These are phyloP conservation scores for Beroe ovata DNA, from an alignment of 37 sponge, comb jelly and placozoan genomes.

Conservation along the genomic window DNA sequence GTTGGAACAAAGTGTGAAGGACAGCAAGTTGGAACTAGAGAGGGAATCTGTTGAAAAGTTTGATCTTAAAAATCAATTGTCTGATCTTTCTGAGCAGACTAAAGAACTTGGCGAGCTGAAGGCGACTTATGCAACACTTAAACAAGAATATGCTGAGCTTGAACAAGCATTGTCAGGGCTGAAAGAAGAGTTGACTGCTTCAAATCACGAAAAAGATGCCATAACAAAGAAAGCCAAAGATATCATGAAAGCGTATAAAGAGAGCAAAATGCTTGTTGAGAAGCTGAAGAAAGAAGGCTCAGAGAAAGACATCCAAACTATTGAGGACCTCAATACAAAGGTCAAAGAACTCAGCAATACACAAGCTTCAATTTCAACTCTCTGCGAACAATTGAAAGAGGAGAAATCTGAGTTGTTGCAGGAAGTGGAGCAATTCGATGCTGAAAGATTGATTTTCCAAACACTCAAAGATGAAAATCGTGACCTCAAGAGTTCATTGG, in stretches of 20 bases:
- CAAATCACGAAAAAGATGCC: constrained; percentile 22
- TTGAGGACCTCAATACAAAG: neutral
- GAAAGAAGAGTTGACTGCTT: neutral
- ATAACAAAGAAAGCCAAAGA: constrained; percentile 23
- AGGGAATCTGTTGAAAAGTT: neutral
- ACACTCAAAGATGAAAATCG: constrained; percentile 42
- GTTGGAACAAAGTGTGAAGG: neutral
- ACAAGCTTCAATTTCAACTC: neutral
- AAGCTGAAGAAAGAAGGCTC: constrained; percentile 37
- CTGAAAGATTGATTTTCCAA: neutral
- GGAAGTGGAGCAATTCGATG: constrained; percentile 33
- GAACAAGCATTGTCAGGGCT: neutral
- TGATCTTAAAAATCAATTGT: neutral
- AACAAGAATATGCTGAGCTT: neutral
- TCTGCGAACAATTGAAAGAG: neutral
- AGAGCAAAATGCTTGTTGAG: constrained; percentile 8
- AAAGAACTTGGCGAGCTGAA: neutral
- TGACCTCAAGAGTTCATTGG: too few species aligned
- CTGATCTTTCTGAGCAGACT: neutral
- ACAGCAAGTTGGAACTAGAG: neutral
- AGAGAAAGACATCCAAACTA: neutral
- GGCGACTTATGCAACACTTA: neutral
- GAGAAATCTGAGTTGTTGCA: neutral
- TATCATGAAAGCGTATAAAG: constrained; percentile 63
- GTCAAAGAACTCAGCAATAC: neutral